Evolutionary conservation across 1,140 invertebrate genomes (phyloP), one percentile per base, ranked within the genome.

Genomic region (Trigoniulus corallinus): DNA sequence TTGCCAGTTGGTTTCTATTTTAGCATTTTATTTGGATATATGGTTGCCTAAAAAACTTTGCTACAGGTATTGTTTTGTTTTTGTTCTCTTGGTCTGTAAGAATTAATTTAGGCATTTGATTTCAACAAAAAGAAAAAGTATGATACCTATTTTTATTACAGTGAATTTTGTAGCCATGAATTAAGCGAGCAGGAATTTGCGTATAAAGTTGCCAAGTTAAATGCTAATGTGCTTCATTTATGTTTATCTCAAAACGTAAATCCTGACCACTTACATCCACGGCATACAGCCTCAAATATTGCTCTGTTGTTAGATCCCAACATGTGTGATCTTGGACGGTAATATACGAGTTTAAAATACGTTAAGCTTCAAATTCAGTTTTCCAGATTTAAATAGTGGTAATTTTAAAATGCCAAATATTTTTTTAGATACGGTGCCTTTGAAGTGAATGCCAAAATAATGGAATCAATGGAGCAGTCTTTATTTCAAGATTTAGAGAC

Each of bases 161-260:
- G 81, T 61, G 82, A 85, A 62, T 86, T 87, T 65, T 82, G 77
- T 61, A 70, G 68, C 37, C 74, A 72, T 58, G 77, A 80, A 61
- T 67, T 83, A 60, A 76, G 72, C 45, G 76, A 81, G 60, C 72
- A 77, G 54, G 78, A 82, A 63, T 85, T 88, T 65, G 66, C 73
- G 43, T 72, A 77, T 56, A 76, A 77, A 67, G 82, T 88, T 3
- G 76, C 81, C 4, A 74, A 78, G 50, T 70, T 89, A 18, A 88
- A 88, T 67, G 76, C 80, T 48, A 88, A 88, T 61, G 74, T 88
- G 41, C 65, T 88, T 56, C 80, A 85, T 66, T 65, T 88, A 51
- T 87, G 84, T 63, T 79, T 85, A 55, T 78, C 79, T 1, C 84
- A 88, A 66, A 77, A 79, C 58, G 77, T 85, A 12, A 72, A 80